Conservation (phyloP, 2,797 vertebrate genomes). For the Silurus aristotelis region DNA sequence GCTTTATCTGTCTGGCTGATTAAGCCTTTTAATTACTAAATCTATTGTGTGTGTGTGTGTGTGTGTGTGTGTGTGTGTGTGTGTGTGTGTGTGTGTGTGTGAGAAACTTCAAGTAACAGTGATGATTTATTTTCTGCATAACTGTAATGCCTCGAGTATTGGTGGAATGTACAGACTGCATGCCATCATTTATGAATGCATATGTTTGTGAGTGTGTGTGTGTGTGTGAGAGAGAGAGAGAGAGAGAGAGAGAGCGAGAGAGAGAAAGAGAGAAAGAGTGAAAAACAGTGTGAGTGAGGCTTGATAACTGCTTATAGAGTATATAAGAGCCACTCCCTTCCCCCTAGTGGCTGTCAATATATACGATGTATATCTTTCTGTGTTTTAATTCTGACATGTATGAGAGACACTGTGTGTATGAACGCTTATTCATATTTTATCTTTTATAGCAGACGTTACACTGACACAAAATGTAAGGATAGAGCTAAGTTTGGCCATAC, state of each 20-base stretch:
- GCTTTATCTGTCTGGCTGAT: conserved; percentile 40
- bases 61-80: not conserved
- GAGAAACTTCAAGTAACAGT: not conserved
- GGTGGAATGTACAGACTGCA: not conserved
- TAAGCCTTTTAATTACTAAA: conserved; percentile 30
- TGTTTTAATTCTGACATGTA: conserved; percentile 11
- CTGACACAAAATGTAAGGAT: not conserved
- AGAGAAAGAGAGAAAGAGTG: not conserved
- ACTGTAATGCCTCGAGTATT: conserved; percentile 9
- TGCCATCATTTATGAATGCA: not conserved
- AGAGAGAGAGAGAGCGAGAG: not conserved
- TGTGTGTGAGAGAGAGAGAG: not conserved
- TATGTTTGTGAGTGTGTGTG: conserved; percentile 22
- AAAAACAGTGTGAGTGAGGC: not conserved
- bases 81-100: not conserved
- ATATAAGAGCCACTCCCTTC: not conserved
- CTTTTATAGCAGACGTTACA: not conserved
- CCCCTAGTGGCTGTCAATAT: conserved; percentile 3
- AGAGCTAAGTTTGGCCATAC: not conserved
- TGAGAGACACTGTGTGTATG: conserved; percentile 5
- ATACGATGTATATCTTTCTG: not conserved
- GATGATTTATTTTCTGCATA: not conserved
- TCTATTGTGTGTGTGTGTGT: not conserved
- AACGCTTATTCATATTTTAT: not conserved
- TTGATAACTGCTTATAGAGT: not conserved